Evolutionary conservation across 1,140 invertebrate genomes (phyloP), one percentile per base, ranked within the genome.

Genomic region (Linepithema humile): DNA sequence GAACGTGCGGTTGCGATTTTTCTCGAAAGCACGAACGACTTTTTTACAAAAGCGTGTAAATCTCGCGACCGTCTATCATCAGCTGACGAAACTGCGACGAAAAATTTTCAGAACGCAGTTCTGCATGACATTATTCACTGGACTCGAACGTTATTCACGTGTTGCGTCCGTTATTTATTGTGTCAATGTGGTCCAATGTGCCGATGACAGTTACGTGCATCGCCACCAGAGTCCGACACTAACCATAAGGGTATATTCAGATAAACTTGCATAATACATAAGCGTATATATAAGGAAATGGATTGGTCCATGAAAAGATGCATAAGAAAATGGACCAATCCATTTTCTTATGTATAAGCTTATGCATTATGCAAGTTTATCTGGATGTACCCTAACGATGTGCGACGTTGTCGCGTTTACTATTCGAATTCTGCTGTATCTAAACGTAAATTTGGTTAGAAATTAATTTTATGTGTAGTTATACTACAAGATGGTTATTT

Each of bases 101-200:
- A 17, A 45, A 3, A 26, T 60, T 38, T 12, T 82, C 32, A 45
- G 55, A 20, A 15, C 10, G 23, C 45, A 12, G 23, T 26, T 43
- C 64, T 17, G 26, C 75, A 75, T 75, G 75, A 80, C 75, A 80
- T 80, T 80, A 55, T 6, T 6, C 48, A 67, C 64, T 32, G 15
- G 35, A 77, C 87, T 65, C 57, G 59, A 82, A 64, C 53, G 60
- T 85, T 82, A 70, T 88, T 85, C 86, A 88, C 83, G 83, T 88
- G 75, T 85, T 85, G 87, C 87, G 72, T 38, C 50, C 65, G 87
- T 82, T 88, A 88, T 85, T 88, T 88, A 88, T 88, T 43, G 65
- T 65, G 86, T 83, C 75, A 82, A 74, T 85, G 59, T 77, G 74
- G 45, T 48, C 69, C 60, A 85, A 75, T 83, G 70, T 75, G 83